Conservation (phyloP, 2,797 vertebrate species). For the Danio choprae region DNA sequence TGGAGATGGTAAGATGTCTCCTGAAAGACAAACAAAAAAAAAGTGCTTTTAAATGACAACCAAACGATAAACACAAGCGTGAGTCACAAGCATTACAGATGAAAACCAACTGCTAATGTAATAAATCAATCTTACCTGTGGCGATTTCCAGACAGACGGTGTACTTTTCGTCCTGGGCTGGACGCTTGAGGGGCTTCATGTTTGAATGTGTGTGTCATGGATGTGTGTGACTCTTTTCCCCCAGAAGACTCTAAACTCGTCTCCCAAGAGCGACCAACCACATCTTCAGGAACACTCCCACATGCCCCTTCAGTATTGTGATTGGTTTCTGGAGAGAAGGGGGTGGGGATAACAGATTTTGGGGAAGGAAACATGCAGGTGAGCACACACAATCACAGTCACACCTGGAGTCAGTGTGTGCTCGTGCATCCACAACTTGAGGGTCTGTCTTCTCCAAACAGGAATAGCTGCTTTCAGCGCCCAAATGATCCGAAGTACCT, state of each 20-base stretch:
- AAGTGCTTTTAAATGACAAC: not conserved
- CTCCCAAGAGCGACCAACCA: not conserved
- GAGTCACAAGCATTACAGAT: not conserved
- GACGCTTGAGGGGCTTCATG: conserved; percentile 38
- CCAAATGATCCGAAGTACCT: conserved; percentile 35
- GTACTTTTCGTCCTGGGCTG: conserved; percentile 52
- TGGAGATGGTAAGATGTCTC: conserved; percentile 14
- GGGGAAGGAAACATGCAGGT: not conserved
- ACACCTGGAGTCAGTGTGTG: conserved; percentile 52
- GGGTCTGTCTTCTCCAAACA: conserved; percentile 57
- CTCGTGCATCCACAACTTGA: conserved; percentile 22
- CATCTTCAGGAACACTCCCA: not conserved
- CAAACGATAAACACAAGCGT: conserved; percentile 19
- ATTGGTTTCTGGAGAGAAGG: not conserved
- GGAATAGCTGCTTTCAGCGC: conserved; percentile 60
- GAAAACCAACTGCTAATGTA: not conserved
- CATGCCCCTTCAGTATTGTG: not conserved
- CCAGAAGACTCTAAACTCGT: conserved; percentile 25
- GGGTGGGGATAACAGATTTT: not conserved
- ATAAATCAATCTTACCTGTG: conserved; percentile 46
- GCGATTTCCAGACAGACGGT: conserved; percentile 51
- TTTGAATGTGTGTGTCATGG: conserved; percentile 24
- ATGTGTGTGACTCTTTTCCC: conserved; percentile 15
- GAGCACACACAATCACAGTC: conserved; percentile 8
- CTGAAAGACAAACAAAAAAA: conserved; percentile 36